Evolutionary conservation across 2,113 vertebrate species (phyloP), one percentile per base, ranked within the genome.

Genomic region (Oceanites oceanicus): DNA sequence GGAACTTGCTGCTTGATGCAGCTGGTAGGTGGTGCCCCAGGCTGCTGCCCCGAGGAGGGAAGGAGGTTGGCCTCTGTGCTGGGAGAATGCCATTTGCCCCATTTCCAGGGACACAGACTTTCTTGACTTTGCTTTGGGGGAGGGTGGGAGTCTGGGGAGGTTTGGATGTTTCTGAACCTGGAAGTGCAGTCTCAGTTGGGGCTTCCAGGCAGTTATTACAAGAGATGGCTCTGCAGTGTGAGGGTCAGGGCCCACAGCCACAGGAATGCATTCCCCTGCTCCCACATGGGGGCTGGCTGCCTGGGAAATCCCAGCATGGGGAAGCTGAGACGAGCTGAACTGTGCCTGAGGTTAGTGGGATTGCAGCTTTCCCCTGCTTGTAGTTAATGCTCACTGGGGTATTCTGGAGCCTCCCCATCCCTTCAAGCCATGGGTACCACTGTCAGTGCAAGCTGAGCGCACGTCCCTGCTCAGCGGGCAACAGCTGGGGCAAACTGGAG

Each of bases 1-100:
- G 98, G 95, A 99, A 99, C 83, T 94, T 99, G 91, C 98, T 99
- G n/a, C 98, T 99, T 65, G 99, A 98, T 79, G 97, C 97, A 92
- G 98, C 98, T 1, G 99, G 99, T 99, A 97, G 74, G 98, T 90
- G 42, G 45, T 44, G 45, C 34, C 67, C 11, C 14, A 32, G 36
- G 53, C 44, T 20, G 36, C 50, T 45, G 40, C 15, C 14, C 22
- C 0, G 1, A 40, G 34, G 74, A 42, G 52, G 1, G 38, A 38
- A 67, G 22, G 10, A 66, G 82, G 53, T 15, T 40, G 58, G 36
- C 27, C 30, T 47, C 21, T 59, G 4, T 2, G 10, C n/a, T 67
- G 42, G 23, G 30, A 70, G 62, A 16, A 27, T 79, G 47, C 34
- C 4, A 2, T 75, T 90, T 29, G 14, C 40, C 23, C 44, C 5